Evolutionary conservation across 2,113 vertebrate genomes (phyloP).

Genomic region (Ivindomyrus marchei): DNA sequence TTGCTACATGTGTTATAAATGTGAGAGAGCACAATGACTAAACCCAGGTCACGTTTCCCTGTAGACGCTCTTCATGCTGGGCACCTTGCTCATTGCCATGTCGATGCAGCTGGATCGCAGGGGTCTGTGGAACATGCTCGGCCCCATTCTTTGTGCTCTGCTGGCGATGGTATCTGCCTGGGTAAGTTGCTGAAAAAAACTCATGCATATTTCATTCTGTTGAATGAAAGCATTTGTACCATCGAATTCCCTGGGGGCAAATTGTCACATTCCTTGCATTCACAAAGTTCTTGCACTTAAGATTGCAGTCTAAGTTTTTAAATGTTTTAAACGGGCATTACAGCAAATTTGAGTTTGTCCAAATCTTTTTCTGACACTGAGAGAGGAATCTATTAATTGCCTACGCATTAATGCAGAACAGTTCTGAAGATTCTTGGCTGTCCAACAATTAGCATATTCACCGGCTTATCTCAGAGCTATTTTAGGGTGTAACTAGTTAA

Average conservation of each 20-base stretch:
- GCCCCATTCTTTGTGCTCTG: conserved; percentile 80
- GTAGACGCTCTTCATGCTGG: conserved; percentile 78
- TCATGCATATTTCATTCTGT: neutral
- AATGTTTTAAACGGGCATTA: neutral
- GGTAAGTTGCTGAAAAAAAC: conserved; percentile 62
- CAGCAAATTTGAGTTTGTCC: neutral
- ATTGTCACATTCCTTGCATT: neutral
- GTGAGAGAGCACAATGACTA: neutral
- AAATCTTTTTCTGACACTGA: neutral
- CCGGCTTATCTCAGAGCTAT: neutral
- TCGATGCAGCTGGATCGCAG: conserved; percentile 88
- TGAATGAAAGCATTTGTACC: neutral
- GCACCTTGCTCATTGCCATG: conserved; percentile 85
- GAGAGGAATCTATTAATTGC: neutral
- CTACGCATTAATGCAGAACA: neutral
- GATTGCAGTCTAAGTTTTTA: neutral
- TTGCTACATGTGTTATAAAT: neutral
- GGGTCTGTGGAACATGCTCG: conserved; percentile 90
- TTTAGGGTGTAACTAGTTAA: neutral
- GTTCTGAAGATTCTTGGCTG: neutral
- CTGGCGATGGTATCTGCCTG: conserved; percentile 74
- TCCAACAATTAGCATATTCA: neutral
- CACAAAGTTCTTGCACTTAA: neutral
- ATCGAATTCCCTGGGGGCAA: neutral
- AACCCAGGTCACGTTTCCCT: neutral